These are phyloP conservation scores for Halichoerus grypus DNA, from an alignment of 2,113 vertebrate genomes.

Conservation along the genomic window DNA sequence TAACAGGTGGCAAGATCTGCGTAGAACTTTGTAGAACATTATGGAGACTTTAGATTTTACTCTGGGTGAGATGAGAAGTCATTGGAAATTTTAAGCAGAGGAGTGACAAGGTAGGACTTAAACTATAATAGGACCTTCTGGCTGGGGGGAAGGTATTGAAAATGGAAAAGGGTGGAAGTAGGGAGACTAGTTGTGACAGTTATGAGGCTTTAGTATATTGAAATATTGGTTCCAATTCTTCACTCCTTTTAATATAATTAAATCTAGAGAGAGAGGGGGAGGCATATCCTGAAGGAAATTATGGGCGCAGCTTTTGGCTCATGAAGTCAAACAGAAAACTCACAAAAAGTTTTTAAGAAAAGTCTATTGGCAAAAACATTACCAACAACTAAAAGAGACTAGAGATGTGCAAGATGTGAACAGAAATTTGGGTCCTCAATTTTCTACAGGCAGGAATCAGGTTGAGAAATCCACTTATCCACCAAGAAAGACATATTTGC, in stretches of 20 bases:
- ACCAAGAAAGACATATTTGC: neutral
- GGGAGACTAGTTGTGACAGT: neutral
- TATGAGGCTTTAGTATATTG: neutral
- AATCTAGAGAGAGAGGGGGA: neutral
- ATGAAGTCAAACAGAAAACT: neutral
- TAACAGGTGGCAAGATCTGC: neutral
- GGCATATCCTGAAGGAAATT: neutral
- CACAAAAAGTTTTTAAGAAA: constrained; percentile 14
- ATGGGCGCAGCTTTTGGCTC: neutral
- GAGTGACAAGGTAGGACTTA: neutral
- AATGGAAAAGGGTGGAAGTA: neutral
- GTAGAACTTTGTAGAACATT: neutral
- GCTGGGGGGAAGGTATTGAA: neutral
- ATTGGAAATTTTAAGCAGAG: neutral
- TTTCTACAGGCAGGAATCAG: constrained; percentile 17
- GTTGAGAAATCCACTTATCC: neutral
- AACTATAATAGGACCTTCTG: neutral
- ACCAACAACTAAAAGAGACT: neutral
- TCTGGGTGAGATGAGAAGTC: neutral
- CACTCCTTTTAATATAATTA: neutral
- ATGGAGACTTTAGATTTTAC: neutral
- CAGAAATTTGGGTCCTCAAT: neutral
- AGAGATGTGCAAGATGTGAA: neutral
- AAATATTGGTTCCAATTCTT: neutral
- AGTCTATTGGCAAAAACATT: neutral